Evolutionary conservation across 2,113 vertebrate species (phyloP), one percentile per base, ranked within the genome.

Genomic region (Suricata suricatta): DNA sequence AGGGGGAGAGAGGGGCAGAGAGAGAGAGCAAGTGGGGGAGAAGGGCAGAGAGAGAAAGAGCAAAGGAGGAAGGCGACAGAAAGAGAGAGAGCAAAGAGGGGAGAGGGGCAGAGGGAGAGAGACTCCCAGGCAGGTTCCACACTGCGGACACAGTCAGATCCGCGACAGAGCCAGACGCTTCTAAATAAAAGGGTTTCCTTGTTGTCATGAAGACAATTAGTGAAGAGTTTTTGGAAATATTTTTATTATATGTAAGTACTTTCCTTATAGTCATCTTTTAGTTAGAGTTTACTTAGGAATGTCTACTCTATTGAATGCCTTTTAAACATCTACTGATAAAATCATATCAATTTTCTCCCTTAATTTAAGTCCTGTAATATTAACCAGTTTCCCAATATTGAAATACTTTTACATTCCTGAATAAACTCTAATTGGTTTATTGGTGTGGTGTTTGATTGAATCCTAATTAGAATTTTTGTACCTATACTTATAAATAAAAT

Each of bases 361-460:
- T 96, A 76, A 52, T 76, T 66, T 21, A 76, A 88, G 54, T 83
- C 64, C 66, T 71, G 7, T 7, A 29, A 50, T 92, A 11, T 83
- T 88, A 27, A 54, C 57, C 54, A 47, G 35, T 93, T 76, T 93
- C 27, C n/a, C 88, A 27, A 41, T 57, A 47, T 71, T 64, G 47
- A 79, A 96, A 72, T 90, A 77, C 10, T 68, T 88, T 93, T 41
- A n/a, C 52, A 63, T 96, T 76, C 57, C 41, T 93, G 35, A 81
- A 66, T 93, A 84, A 95, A 84, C 23, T 1, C 35, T 44, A 57
- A 31, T 7, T 85, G 57, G 41, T 72, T 88, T 94, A 52, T 52
- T 68, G 38, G 80, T 52, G 63, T 10, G 38, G 3, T 44, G 13
- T 57, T 93, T 93, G 31, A 52, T 47, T 87, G 41, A 91, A 47